phyloP scores from a whole-genome alignment of 2,888 invertebrate species.

The Drosophila koepferae region DNA sequence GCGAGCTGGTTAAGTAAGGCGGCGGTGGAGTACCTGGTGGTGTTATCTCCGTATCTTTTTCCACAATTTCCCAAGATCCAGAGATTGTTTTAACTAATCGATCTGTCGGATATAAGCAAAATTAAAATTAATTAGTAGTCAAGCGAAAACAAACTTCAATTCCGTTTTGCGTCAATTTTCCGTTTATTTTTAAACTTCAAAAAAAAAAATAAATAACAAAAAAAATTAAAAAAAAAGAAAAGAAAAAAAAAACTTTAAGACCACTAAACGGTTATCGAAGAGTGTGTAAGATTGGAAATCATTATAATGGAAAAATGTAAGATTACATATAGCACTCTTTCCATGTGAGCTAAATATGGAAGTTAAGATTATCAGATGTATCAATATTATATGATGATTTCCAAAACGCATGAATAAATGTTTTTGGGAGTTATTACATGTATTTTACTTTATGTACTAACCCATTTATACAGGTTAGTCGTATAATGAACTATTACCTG shows the following conservation, averaged over 20 bases:
- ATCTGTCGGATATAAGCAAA: slow-evolving; percentile 61
- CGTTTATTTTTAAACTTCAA: too few relatives aligned
- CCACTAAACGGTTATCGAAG: too few relatives aligned
- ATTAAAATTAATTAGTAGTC: neutral
- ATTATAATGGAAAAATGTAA: too few relatives aligned
- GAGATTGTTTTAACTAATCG: slow-evolving; percentile 84
- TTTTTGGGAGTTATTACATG: neutral
- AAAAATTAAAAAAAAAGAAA: too few relatives aligned
- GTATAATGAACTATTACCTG: slow-evolving; percentile 70
- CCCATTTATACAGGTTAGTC: neutral
- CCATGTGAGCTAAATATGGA: neutral
- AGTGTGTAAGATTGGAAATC: too few relatives aligned
- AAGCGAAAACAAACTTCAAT: neutral
- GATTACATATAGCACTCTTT: too few relatives aligned
- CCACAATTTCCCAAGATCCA: slow-evolving; percentile 85
- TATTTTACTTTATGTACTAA: neutral
- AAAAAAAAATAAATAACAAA: too few relatives aligned
- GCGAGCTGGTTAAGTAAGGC: slow-evolving; percentile 87
- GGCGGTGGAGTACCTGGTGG: slow-evolving; percentile 96
- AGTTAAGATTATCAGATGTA: neutral
- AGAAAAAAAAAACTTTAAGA: too few relatives aligned
- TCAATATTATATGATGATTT: neutral
- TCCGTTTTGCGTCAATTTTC: too few relatives aligned
- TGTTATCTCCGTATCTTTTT: slow-evolving; percentile 86
- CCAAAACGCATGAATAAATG: neutral